Percentiles rank a stretch among this genome's conserved stretches.
These are phyloP conservation scores for Podocnemis expansa DNA, from an alignment of 2,113 vertebrate species.

Conservation along the genomic window DNA sequence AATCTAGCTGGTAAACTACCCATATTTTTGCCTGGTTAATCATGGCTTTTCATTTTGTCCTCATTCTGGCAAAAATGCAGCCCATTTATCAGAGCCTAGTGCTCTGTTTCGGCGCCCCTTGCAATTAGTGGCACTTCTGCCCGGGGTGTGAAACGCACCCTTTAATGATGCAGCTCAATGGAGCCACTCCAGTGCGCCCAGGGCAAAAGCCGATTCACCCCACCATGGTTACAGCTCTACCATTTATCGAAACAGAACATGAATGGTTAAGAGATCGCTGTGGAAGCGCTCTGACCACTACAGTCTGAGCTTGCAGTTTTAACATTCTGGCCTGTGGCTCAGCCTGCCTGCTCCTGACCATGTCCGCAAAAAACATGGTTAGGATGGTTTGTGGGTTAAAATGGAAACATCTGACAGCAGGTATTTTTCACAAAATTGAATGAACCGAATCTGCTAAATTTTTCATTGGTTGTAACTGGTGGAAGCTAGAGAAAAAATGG, in stretches of 20 bases:
- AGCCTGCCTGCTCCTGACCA: background rate
- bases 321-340: background rate
- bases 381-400: background rate
- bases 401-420: background rate
- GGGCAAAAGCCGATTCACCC: no score
- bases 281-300: background rate
- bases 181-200: no score
- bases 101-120: no score
- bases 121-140: no score
- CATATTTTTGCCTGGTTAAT: background rate
- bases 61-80: background rate
- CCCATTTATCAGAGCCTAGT: background rate
- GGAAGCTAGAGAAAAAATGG: background rate
- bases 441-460: background rate
- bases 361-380: background rate
- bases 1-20: background rate
- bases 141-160: no score
- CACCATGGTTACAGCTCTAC: no score
- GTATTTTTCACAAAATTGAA: background rate
- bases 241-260: constrained; percentile 1
- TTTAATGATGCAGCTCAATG: no score
- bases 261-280: background rate
- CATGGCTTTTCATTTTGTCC: background rate
- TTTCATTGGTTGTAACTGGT: background rate
- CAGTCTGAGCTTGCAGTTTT: background rate